Percentiles rank a stretch among this genome's conserved stretches.
Conservation (phyloP, 1,140 invertebrate genomes). For the Yoshiicerus persimilis region DNA sequence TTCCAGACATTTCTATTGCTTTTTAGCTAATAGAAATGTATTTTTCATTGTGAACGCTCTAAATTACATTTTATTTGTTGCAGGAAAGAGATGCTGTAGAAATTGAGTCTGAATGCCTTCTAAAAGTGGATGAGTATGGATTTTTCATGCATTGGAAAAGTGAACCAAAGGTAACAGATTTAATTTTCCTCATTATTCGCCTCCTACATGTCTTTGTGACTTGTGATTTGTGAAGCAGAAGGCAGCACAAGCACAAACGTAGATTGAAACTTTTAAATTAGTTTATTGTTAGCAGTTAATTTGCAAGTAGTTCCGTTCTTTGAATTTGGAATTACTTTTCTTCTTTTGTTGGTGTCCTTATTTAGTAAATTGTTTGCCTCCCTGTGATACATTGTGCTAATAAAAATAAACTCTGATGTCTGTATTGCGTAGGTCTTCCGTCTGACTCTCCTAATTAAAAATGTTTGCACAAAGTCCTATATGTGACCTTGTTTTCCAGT, state of each 20-base stretch:
- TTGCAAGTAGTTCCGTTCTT: not conserved
- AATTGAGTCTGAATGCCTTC: slow-evolving; percentile 81
- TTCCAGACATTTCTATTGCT: not conserved
- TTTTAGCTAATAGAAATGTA: not conserved
- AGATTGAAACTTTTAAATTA: not conserved
- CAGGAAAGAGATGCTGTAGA: slow-evolving; percentile 85
- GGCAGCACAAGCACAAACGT: too few relatives aligned
- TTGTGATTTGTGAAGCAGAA: too few relatives aligned
- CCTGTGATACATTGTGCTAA: not conserved
- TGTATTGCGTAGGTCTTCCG: not conserved
- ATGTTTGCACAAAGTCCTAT: not conserved
- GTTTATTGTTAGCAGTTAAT: not conserved
- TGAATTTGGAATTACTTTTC: not conserved
- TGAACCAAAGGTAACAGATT: slow-evolving; percentile 77
- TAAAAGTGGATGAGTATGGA: slow-evolving; percentile 97
- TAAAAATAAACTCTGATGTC: not conserved
- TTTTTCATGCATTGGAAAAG: slow-evolving; percentile 99
- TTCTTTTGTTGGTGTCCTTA: not conserved
- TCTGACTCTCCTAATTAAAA: not conserved
- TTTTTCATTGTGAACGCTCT: not conserved
- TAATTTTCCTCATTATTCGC: not conserved
- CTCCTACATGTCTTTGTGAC: not conserved
- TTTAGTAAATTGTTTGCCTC: not conserved
- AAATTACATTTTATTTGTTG: not conserved
- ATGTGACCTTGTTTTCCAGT: not conserved